These are phyloP conservation scores for Platyscapa corneri DNA, from an alignment of 1,140 invertebrate species.

Conservation along the genomic window DNA sequence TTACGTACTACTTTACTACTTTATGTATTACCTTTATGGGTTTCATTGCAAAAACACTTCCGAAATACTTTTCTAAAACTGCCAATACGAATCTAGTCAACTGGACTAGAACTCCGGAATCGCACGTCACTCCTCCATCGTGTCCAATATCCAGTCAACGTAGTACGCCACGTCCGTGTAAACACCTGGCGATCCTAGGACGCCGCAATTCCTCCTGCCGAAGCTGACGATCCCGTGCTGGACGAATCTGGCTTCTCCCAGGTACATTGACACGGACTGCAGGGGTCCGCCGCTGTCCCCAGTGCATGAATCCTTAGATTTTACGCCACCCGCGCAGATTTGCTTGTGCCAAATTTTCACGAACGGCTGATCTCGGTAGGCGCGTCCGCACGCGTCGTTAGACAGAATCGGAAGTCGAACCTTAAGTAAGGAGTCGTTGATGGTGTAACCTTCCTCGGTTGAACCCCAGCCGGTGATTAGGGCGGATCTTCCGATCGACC, in stretches of 20 bases:
- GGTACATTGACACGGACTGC: constrained; percentile 59
- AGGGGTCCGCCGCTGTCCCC: constrained; percentile 77
- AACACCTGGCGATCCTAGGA: constrained; percentile 77
- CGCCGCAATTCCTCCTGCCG: constrained; percentile 72
- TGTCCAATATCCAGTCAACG: constrained; percentile 80
- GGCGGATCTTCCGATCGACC: constrained; percentile 37
- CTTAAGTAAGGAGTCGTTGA: constrained; percentile 72
- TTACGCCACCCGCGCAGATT: constrained; percentile 78
- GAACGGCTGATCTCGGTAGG: constrained; percentile 68
- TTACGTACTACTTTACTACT: too few relatives aligned
- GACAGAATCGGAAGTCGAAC: constrained; percentile 73
- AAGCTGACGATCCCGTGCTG: constrained; percentile 76
- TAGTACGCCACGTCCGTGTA: constrained; percentile 78
- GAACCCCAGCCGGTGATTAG: constrained; percentile 79
- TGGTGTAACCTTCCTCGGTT: constrained; percentile 72
- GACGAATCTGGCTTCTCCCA: constrained; percentile 63
- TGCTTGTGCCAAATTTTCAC: constrained; percentile 71
- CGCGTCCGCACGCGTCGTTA: constrained; percentile 68
- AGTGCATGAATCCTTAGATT: constrained; percentile 69
- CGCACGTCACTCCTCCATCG: constrained; percentile 65
- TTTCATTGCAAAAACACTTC: too few relatives aligned
- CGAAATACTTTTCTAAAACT: too few relatives aligned
- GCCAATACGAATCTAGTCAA: too few relatives aligned
- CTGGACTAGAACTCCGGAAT: not conserved
- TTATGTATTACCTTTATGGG: too few relatives aligned